Percentiles rank a stretch among this genome's conserved stretches.
Evolutionary conservation across 2,797 vertebrate species (phyloP).

Genomic region (Bovichtus variegatus): DNA sequence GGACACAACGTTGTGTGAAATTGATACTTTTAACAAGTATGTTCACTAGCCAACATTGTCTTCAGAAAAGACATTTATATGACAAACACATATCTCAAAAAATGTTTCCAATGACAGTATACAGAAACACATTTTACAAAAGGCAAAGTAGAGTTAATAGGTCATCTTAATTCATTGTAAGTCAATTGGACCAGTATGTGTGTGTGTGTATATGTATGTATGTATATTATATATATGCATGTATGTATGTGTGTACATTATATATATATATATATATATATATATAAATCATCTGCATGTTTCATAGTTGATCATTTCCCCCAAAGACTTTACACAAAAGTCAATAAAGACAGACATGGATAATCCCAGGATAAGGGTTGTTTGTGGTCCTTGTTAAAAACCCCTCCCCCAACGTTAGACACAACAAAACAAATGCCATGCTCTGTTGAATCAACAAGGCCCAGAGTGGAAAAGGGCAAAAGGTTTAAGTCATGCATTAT

Average conservation of each 20-base stretch:
- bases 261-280: no score
- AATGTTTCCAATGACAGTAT: background rate
- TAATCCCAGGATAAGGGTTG: conserved; percentile 22
- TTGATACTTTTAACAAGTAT: background rate
- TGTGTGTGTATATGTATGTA: rapidly evolving
- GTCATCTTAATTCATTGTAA: no score
- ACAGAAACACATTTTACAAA: background rate
- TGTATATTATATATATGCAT: no score
- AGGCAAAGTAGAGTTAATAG: background rate
- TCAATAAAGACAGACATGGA: background rate
- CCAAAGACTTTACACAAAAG: background rate
- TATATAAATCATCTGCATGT: conserved; percentile 4
- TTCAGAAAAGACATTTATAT: background rate
- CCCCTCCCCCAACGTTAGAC: conserved; percentile 72
- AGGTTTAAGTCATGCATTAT: background rate
- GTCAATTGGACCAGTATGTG: no score
- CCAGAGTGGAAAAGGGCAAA: background rate
- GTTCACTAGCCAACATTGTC: background rate
- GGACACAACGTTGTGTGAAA: background rate
- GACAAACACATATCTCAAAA: background rate
- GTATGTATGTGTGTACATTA: no score
- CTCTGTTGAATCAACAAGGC: conserved; percentile 32
- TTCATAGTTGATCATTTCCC: background rate
- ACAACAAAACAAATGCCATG: conserved; percentile 72
- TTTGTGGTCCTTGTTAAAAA: conserved; percentile 29